Conservation (phyloP, 2,888 invertebrate genomes). For the Patella ulyssiponensis region DNA sequence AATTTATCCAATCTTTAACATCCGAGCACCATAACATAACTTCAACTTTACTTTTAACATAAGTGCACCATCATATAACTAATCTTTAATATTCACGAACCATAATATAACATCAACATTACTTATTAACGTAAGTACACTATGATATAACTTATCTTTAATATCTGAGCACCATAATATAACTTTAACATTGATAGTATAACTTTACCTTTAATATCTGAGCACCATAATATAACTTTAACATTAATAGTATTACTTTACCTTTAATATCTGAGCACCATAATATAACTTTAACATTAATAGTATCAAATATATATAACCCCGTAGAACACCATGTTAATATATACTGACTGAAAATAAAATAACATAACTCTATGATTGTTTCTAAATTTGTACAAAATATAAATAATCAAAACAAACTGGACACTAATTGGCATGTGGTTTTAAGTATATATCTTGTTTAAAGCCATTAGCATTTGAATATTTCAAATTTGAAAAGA, state of each 20-base stretch:
- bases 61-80: not conserved
- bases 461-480: too few relatives aligned
- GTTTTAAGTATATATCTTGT: too few relatives aligned
- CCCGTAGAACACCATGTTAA: conserved; percentile 53
- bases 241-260: conserved; percentile 28
- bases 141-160: conserved; percentile 41
- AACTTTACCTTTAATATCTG: conserved; percentile 47
- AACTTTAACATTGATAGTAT: conserved; percentile 16
- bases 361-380: too few relatives aligned
- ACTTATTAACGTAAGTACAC: not conserved
- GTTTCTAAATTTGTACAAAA: too few relatives aligned
- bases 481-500: too few relatives aligned
- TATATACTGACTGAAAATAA: conserved; percentile 47
- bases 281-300: conserved; percentile 57
- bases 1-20: not conserved
- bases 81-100: not conserved
- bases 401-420: too few relatives aligned
- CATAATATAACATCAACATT: conserved; percentile 10
- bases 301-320: conserved; percentile 59
- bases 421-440: too few relatives aligned
- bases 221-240: conserved; percentile 15
- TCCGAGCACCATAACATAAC: not conserved
- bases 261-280: conserved; percentile 55
- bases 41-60: not conserved
- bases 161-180: conserved; percentile 30